Evolutionary conservation across 2,888 invertebrate species (phyloP).

Genomic region (Halictus quadricinctus): DNA sequence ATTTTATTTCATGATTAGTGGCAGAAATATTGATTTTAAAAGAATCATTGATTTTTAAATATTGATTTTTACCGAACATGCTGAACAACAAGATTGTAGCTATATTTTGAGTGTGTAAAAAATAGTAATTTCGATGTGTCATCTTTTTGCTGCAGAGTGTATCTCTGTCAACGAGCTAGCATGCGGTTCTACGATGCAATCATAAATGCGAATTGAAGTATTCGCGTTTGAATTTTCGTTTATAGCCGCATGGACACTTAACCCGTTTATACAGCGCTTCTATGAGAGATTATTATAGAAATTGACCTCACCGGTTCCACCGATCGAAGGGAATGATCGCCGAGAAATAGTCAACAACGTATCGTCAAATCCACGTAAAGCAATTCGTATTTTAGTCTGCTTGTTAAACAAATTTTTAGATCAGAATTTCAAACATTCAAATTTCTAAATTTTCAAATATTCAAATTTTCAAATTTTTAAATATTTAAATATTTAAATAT

Average conservation of each 20-base stretch:
- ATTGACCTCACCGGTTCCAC: neutral
- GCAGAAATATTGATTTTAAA: neutral
- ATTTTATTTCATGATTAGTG: neutral
- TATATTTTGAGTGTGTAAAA: neutral
- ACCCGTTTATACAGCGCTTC: neutral
- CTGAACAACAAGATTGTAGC: too few species aligned
- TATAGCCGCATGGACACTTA: neutral
- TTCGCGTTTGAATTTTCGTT: neutral
- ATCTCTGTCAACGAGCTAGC: constrained; percentile 22
- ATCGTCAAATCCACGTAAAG: neutral
- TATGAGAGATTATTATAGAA: constrained; percentile 1
- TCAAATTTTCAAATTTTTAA: neutral
- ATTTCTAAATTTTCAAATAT: neutral
- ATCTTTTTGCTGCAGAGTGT: neutral
- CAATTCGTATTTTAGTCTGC: neutral
- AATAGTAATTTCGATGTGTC: neutral
- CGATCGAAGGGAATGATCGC: neutral
- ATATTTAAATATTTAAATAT: too few species aligned
- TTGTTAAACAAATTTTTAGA: neutral
- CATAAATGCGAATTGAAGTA: constrained; percentile 15
- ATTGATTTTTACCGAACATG: too few species aligned
- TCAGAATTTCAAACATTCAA: neutral
- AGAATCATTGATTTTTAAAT: too few species aligned
- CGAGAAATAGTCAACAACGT: neutral
- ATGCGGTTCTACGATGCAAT: constrained; percentile 3